Conservation (phyloP, 2,888 invertebrate genomes). For the Pilophorus perplexus region DNA sequence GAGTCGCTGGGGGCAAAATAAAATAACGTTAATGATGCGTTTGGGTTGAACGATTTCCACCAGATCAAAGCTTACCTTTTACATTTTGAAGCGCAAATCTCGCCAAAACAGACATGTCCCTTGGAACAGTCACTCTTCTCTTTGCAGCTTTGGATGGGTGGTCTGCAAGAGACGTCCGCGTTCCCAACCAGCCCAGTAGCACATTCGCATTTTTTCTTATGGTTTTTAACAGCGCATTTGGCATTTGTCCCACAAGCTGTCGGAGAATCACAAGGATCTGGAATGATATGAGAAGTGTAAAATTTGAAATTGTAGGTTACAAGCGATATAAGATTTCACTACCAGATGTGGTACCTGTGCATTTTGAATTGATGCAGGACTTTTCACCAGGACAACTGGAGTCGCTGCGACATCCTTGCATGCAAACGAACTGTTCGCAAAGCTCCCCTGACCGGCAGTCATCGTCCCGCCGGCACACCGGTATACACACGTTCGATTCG, state of each 20-base stretch:
- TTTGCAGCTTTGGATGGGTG: conserved; percentile 64
- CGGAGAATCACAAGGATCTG: conserved; percentile 69
- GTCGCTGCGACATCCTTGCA: conserved; percentile 76
- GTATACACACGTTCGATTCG: conserved; percentile 74
- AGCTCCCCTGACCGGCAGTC: conserved; percentile 86
- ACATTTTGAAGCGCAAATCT: conserved; percentile 74
- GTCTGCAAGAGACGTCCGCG: conserved; percentile 69
- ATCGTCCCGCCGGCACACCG: conserved; percentile 77
- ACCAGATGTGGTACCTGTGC: conserved; percentile 53
- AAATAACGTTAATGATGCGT: neutral
- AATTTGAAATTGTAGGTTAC: neutral
- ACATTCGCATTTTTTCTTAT: conserved; percentile 72
- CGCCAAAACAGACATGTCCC: conserved; percentile 73
- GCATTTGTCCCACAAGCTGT: conserved; percentile 84
- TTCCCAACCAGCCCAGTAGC: conserved; percentile 70
- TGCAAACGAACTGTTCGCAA: conserved; percentile 76
- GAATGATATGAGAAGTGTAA: conserved; percentile 25
- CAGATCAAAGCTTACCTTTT: conserved; percentile 60
- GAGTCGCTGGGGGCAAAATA: conserved; percentile 62
- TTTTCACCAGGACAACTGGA: conserved; percentile 69
- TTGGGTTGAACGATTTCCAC: neutral
- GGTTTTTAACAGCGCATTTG: conserved; percentile 66
- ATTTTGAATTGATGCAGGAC: conserved; percentile 76
- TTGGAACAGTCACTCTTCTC: conserved; percentile 66
- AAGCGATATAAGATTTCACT: neutral